Evolutionary conservation across 2,888 invertebrate genomes (phyloP), one percentile per base, ranked within the genome.

Genomic region (Catocala sponsa): DNA sequence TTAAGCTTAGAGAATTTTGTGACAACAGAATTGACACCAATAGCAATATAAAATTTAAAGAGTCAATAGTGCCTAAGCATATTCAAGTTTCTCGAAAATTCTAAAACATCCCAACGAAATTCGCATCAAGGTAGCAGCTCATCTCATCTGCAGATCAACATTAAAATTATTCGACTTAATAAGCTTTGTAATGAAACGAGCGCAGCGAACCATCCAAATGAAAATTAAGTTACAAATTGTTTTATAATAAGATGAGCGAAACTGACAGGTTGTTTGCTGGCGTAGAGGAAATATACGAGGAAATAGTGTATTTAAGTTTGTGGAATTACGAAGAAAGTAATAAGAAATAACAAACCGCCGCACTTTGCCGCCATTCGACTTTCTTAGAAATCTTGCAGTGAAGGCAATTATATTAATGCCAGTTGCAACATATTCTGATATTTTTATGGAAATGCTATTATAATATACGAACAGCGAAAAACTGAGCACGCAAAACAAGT

Each of bases 221-320:
- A 53, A 52, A 49, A 53, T 47, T 48, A 52, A 53, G 12, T 51
- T 46, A 46, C 46, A 53, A 53, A 62, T 49, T 53, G 53, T 35
- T 57, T 52, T 46, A 25, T 25, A 25, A 25, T 25, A 25, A 25
- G 25, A 25, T 25, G 25, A 25, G 25, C 25, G 4, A 25, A 25
- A 25, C 25, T 25, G 25, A 25, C 25, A 25, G 25, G 25, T 25
- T 25, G 25, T 25, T 4, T 25, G 25, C 25, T 25, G 4, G 25
- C 25, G 25, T 2, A 44, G 32, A 54, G 12, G 13, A 11, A 54
- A 33, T 25, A 43, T 54, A 25, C 38, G 9, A 11, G 25, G 43
- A 32, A 38, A 42, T 5, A 11, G 11, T 5, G 11, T 2, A 42
- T 42, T 42, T 42, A 10, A 42, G 11, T 42, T 42, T 42, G 42